Evolutionary conservation across 2,888 invertebrate genomes (phyloP).

Genomic region (Drosophila antonietae): DNA sequence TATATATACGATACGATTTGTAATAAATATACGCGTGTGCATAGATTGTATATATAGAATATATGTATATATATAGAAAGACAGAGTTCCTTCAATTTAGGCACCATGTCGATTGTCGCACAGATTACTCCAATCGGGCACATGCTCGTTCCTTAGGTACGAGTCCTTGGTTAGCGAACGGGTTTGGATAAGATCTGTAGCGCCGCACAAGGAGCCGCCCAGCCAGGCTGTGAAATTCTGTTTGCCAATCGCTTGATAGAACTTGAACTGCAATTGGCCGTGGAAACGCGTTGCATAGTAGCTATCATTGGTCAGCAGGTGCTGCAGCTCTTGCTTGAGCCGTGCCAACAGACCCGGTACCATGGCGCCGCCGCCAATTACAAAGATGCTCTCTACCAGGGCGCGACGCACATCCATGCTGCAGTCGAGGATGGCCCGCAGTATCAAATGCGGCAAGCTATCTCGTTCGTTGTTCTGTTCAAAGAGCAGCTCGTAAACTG

Average conservation of each 20-base stretch:
- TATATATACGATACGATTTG: conserved; percentile 16
- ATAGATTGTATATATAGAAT: conserved; percentile 10
- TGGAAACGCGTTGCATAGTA: conserved; percentile 87
- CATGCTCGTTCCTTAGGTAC: conserved; percentile 88
- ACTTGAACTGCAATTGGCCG: conserved; percentile 87
- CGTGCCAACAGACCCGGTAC: conserved; percentile 93
- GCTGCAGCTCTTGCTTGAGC: conserved; percentile 90
- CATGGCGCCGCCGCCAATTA: conserved; percentile 94
- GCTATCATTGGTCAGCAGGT: conserved; percentile 87
- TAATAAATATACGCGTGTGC: conserved; percentile 26
- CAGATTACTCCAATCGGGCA: conserved; percentile 92
- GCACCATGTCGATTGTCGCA: conserved; percentile 81
- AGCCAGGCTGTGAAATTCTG: conserved; percentile 94
- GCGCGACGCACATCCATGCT: conserved; percentile 92
- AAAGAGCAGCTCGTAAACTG: conserved; percentile 93
- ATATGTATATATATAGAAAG: conserved; percentile 1
- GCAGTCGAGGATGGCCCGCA: conserved; percentile 92
- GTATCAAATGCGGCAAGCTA: conserved; percentile 92
- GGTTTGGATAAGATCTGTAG: conserved; percentile 89
- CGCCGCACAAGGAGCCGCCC: conserved; percentile 92
- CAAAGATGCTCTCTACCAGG: conserved; percentile 92
- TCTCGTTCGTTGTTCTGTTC: conserved; percentile 92
- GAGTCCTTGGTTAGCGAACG: conserved; percentile 91
- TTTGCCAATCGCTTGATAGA: conserved; percentile 92
- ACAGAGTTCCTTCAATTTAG: conserved; percentile 27